Evolutionary conservation across 92 coral and sea anemone genomes (phyloP), one percentile per base, ranked within the genome.

Genomic region (Heliopora coerulea): DNA sequence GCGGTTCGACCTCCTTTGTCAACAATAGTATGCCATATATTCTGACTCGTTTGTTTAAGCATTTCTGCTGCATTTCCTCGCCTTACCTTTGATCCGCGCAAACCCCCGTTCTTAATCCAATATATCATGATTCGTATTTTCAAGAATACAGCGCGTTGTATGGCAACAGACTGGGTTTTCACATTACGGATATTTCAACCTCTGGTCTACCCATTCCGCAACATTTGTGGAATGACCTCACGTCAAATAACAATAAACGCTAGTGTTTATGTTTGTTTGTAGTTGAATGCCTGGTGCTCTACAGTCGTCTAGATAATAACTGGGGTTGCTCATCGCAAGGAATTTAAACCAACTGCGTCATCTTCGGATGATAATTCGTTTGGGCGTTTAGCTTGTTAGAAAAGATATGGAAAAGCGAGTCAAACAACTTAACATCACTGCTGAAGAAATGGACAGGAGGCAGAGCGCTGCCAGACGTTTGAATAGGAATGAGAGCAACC

Each of bases 341-440:
- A n/a, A n/a, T n/a, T n/a, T n/a, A n/a, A n/a, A n/a, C n/a, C n/a
- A n/a, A n/a, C n/a, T n/a, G n/a, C n/a, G n/a, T n/a, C n/a, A n/a
- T n/a, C n/a, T n/a, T n/a, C n/a, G n/a, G n/a, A n/a, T n/a, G n/a
- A n/a, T n/a, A n/a, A n/a, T n/a, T n/a, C n/a, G n/a, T n/a, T n/a
- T n/a, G n/a, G n/a, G n/a, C n/a, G n/a, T n/a, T n/a, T n/a, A n/a
- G n/a, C n/a, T n/a, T n/a, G n/a, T n/a, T n/a, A n/a, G n/a, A n/a
- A n/a, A n/a, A n/a, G n/a, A n/a, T n/a, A 70, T 52, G 77, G 77
- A 70, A 50, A 52, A 54, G 63, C 63, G 77, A 27, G 77, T 70
- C 30, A 52, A 49, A 25, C 58, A 70, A 27, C 58, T 70, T 23
- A 70, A 42, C 26, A 70, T 70, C 12, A 70, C 29, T 26, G 58